Conservation (phyloP, 2,797 vertebrate genomes). For the Cossypha heuglini region DNA sequence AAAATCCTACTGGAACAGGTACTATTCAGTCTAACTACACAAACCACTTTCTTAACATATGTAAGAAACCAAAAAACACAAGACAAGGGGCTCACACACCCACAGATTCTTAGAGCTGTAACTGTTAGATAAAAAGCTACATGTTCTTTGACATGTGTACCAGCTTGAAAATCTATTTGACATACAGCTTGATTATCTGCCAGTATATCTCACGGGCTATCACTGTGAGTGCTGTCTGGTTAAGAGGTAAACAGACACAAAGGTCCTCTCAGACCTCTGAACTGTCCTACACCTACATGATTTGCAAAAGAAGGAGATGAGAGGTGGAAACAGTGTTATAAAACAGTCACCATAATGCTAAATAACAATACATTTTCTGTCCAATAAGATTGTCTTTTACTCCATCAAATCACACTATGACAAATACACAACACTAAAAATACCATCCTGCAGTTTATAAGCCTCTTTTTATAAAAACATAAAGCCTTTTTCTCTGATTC, state of each 20-base stretch:
- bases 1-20: background rate
- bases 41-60: background rate
- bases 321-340: background rate
- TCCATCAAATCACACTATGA: background rate
- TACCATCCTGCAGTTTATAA: background rate
- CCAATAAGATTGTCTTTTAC: background rate
- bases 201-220: background rate
- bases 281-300: background rate
- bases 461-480: background rate
- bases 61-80: background rate
- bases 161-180: background rate
- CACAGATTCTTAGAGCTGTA: background rate
- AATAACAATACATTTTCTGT: background rate
- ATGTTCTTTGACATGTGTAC: background rate
- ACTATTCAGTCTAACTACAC: background rate
- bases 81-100: background rate
- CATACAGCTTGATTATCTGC: background rate
- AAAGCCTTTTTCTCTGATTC: background rate
- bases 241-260: background rate
- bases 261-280: background rate
- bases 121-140: background rate
- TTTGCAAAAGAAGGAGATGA: rapidly evolving
- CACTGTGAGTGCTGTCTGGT: background rate
- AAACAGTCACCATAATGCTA: background rate
- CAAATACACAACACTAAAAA: background rate